A percentile compares a stretch with the other conserved stretches of the same genome.
phyloP scores from a whole-genome alignment of 2,888 invertebrate genomes.

The Xylocampa areola region DNA sequence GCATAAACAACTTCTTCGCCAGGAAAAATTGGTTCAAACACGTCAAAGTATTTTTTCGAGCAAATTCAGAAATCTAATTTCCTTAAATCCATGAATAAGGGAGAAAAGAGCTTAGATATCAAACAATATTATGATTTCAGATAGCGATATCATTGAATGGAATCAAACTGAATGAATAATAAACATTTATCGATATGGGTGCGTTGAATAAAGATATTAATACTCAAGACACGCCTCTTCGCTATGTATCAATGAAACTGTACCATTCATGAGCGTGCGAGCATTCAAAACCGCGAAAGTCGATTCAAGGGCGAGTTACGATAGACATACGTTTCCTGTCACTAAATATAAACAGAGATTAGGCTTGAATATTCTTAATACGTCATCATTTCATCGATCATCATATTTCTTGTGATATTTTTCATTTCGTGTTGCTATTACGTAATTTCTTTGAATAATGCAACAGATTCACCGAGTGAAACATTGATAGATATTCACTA shows the following conservation, averaged over 20 bases:
- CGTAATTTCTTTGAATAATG: constrained; percentile 41
- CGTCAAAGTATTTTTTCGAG: constrained; percentile 22
- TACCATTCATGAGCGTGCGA: constrained; percentile 80
- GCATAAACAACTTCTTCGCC: constrained; percentile 35
- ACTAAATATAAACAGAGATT: constrained; percentile 55
- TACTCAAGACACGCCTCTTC: constrained; percentile 73
- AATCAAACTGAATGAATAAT: constrained; percentile 37
- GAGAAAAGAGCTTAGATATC: constrained; percentile 1
- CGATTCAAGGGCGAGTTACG: constrained; percentile 73
- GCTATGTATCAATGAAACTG: constrained; percentile 74
- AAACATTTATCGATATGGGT: constrained; percentile 40
- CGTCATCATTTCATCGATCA: constrained; percentile 24
- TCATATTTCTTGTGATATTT: constrained; percentile 19
- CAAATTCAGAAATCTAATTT: constrained; percentile 17
- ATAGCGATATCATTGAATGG: constrained; percentile 42
- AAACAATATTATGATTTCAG: constrained; percentile 26
- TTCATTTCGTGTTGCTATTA: constrained; percentile 31
- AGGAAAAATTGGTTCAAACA: constrained; percentile 29
- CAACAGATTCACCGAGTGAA: constrained; percentile 48
- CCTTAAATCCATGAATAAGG: constrained; percentile 24
- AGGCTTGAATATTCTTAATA: constrained; percentile 37
- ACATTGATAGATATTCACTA: constrained; percentile 53
- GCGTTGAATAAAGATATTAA: constrained; percentile 54
- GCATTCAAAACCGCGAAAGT: constrained; percentile 73
- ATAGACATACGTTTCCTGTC: constrained; percentile 67